Conservation (phyloP, 2,888 invertebrate genomes). For the Buathra laborator region DNA sequence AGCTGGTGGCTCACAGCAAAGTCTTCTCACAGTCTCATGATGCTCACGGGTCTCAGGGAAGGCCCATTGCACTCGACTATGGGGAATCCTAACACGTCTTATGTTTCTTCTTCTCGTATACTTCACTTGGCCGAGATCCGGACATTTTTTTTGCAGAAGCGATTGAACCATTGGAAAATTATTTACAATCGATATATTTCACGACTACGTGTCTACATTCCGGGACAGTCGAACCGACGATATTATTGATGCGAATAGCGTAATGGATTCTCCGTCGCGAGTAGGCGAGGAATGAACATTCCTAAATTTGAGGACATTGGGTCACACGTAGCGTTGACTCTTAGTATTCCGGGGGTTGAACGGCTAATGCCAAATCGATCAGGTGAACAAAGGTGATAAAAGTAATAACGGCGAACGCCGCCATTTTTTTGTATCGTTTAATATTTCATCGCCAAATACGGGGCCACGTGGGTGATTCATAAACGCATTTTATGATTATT, state of each 20-base stretch:
- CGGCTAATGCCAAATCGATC: constrained; percentile 29
- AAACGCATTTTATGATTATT: too few relatives aligned
- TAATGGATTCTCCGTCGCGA: constrained; percentile 16
- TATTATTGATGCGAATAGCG: constrained; percentile 20
- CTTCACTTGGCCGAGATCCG: constrained; percentile 11
- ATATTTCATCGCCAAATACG: neutral
- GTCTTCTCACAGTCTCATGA: constrained; percentile 44
- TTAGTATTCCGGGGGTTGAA: constrained; percentile 18
- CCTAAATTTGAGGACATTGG: constrained; percentile 22
- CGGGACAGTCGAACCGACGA: neutral
- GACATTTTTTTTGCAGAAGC: constrained; percentile 8
- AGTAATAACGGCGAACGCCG: neutral
- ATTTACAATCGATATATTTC: too few relatives aligned
- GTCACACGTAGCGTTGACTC: constrained; percentile 34
- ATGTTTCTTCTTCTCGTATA: neutral
- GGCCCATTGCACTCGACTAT: constrained; percentile 3
- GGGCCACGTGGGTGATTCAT: too few relatives aligned
- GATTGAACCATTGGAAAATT: neutral
- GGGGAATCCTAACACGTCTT: constrained; percentile 3
- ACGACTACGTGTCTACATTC: neutral
- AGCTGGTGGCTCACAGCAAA: constrained; percentile 42
- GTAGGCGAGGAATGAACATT: neutral
- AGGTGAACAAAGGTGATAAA: constrained; percentile 4
- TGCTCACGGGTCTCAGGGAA: constrained; percentile 44
- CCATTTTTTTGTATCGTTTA: neutral